Evolutionary conservation across 2,888 invertebrate species (phyloP), one percentile per base, ranked within the genome.

Genomic region (Machimus rusticus): DNA sequence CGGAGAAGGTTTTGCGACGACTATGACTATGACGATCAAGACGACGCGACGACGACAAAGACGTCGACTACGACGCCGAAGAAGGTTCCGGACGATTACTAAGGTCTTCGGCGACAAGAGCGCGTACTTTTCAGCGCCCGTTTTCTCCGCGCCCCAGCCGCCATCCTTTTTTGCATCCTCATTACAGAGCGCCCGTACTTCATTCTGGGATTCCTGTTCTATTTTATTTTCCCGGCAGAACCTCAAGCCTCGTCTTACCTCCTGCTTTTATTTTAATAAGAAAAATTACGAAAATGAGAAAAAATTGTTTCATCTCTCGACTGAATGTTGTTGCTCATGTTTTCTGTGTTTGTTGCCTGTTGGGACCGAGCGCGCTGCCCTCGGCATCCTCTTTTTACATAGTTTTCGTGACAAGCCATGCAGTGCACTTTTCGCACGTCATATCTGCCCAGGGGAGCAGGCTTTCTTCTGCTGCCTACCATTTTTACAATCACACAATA

Each of bases 391-490:
- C 66, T 31, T 81, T 79, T 23, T 74, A 88, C 88, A 88, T 78
- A 82, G 90, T 90, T 91, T 90, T 90, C 91, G 91, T 91, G 91
- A 91, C 90, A 90, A 89, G 89, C 90, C 90, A 90, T 90, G 90
- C 90, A 90, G 90, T 90, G 90, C 90, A 89, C 89, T 90, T 89
- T 90, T 90, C 90, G 89, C 90, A 89, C 89, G 89, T 88, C 87
- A 39, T 34, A 76, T 37, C 66, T 23, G n/a, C 76, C 34, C 76
- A 12, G 39, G 37, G 76, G 37, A 39, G 37, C 34, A 76, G 39
- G 39, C 76, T 37, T 76, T 76, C 76, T 76, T 37, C 76, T 34
- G 76, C 16, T 34, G 76, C 66, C 66, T 66, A 66, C 19, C 66
- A 66, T 66, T 66, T 66, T 66, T 12, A 19, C 55, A 55, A 55